phyloP scores from a whole-genome alignment of 2,113 vertebrate genomes.

The Rhinolophus sinicus region DNA sequence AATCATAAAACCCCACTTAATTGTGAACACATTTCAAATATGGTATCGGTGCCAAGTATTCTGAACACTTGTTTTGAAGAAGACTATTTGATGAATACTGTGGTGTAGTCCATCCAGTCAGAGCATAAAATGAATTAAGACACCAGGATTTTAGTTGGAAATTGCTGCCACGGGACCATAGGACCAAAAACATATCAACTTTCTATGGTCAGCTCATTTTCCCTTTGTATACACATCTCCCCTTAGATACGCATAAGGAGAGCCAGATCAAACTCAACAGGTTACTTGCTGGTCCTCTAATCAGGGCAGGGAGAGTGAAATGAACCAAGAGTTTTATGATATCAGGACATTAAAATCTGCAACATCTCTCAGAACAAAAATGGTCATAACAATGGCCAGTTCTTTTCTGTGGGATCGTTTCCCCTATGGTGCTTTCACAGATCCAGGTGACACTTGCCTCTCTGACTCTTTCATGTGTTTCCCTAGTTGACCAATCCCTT shows the following conservation, averaged over 20 bases:
- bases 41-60: not conserved
- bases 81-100: not conserved
- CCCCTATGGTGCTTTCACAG: not conserved
- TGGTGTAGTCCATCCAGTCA: not conserved
- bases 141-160: not conserved
- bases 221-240: not conserved
- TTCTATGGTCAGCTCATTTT: not conserved
- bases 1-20: not conserved
- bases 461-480: not conserved
- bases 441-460: not conserved
- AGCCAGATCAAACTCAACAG: not conserved
- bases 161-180: not conserved
- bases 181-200: not conserved
- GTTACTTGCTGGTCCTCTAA: not conserved
- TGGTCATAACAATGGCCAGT: no score
- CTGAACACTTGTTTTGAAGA: not conserved
- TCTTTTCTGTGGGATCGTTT: not conserved
- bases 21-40: not conserved
- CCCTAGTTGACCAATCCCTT: not conserved
- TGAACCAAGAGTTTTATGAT: not conserved
- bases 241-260: not conserved
- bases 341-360: not conserved
- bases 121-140: not conserved
- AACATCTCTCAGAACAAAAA: not conserved
- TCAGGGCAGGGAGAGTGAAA: not conserved